Conservation (phyloP, 2,888 invertebrate species). For the Ditylenchus weischeri region DNA sequence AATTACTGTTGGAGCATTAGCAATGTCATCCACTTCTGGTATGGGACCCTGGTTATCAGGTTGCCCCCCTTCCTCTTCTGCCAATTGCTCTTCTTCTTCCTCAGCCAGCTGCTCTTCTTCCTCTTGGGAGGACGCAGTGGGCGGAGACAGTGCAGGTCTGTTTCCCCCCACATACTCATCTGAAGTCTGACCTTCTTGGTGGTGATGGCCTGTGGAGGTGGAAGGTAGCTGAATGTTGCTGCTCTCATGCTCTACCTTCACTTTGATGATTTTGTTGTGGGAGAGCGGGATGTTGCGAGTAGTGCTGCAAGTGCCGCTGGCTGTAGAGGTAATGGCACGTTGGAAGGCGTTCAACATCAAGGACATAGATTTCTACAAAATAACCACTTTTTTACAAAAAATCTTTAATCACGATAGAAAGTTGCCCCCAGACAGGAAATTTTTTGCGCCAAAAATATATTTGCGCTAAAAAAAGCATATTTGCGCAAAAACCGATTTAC, state of each 20-base stretch:
- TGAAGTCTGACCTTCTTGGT: background rate
- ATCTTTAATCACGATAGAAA: no score
- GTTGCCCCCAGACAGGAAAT: no score
- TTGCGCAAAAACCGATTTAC: no score
- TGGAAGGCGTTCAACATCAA: background rate
- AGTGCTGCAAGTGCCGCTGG: background rate
- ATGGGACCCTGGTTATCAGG: background rate
- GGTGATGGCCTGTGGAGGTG: background rate
- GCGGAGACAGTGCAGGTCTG: background rate
- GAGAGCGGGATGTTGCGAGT: conserved; percentile 14
- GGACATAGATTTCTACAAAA: no score
- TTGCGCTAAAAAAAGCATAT: no score
- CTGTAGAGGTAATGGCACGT: background rate
- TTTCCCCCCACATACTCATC: background rate
- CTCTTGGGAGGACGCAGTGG: background rate
- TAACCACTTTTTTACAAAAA: no score
- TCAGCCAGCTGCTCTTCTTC: conserved; percentile 8
- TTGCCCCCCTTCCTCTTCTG: conserved; percentile 14
- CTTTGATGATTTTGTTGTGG: conserved; percentile 11
- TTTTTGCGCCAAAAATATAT: no score
- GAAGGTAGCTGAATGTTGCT: background rate
- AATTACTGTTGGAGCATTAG: conserved; percentile 11
- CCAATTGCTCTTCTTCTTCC: conserved; percentile 4
- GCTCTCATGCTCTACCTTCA: conserved; percentile 13
- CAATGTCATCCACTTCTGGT: background rate